phyloP scores from a whole-genome alignment of 2,797 vertebrate genomes.

The Bucorvus abyssinicus region DNA sequence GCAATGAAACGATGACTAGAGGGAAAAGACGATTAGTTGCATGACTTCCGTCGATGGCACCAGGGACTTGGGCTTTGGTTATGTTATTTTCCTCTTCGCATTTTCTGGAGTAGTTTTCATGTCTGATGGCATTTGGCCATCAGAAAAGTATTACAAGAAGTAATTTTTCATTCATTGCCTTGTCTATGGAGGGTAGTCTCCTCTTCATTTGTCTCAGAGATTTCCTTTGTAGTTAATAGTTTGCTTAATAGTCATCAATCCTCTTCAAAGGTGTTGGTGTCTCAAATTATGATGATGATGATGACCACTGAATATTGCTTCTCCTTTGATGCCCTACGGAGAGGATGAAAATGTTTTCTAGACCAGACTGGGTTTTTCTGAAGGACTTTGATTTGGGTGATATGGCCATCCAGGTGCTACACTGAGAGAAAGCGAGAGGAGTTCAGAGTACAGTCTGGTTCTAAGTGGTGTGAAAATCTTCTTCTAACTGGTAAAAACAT shows the following conservation, averaged over 20 bases:
- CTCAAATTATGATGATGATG: not conserved
- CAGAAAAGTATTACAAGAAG: not conserved
- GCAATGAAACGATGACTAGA: not conserved
- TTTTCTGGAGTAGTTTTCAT: not conserved
- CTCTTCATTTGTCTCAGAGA: not conserved
- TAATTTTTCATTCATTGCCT: not conserved
- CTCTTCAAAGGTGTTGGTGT: not conserved
- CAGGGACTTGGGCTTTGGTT: not conserved
- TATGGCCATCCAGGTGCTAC: not conserved
- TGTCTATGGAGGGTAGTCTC: not conserved
- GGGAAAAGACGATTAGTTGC: not conserved
- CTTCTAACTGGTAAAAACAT: not conserved
- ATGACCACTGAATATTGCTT: not conserved
- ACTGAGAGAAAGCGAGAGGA: not conserved
- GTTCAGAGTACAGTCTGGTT: not conserved
- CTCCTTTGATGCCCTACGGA: not conserved
- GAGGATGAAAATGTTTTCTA: not conserved
- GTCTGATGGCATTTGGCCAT: not conserved
- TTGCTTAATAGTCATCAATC: not conserved
- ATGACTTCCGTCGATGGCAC: not conserved
- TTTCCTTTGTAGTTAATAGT: not conserved
- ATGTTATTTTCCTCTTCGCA: not conserved
- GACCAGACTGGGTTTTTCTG: not conserved
- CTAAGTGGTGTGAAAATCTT: not conserved
- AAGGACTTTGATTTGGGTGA: not conserved